Evolutionary conservation across 2,888 invertebrate genomes (phyloP).

Genomic region (Cyclophora punctaria): DNA sequence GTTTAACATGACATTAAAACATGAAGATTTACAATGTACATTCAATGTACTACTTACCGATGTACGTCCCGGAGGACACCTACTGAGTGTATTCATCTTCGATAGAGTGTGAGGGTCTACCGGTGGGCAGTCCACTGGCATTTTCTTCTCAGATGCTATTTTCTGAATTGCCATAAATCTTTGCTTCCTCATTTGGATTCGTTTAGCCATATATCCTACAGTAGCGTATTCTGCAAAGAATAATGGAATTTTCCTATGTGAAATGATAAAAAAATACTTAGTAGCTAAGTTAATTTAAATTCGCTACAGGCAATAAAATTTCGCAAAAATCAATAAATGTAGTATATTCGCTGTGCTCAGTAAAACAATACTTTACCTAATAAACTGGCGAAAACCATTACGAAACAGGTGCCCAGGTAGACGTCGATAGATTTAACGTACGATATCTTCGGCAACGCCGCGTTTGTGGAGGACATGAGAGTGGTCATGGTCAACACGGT

Average conservation of each 20-base stretch:
- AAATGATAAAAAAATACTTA: no score
- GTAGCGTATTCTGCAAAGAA: constrained; percentile 93
- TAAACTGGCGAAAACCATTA: constrained; percentile 98
- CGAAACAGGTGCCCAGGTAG: constrained; percentile 97
- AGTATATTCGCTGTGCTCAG: constrained; percentile 13
- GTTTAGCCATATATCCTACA: constrained; percentile 97
- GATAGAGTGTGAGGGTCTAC: constrained; percentile 81
- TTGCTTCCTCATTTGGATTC: constrained; percentile 97
- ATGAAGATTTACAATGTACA: constrained; percentile 4
- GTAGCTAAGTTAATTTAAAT: no score
- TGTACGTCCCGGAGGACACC: constrained; percentile 69
- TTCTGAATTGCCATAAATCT: constrained; percentile 92
- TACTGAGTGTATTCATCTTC: constrained; percentile 85
- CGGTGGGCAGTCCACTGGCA: constrained; percentile 84
- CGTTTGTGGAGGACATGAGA: constrained; percentile 96
- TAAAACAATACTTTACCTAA: constrained; percentile 79
- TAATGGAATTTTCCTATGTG: background rate
- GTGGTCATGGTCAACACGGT: constrained; percentile 99
- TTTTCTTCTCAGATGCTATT: constrained; percentile 93
- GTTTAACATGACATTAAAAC: constrained; percentile 15
- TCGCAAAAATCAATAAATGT: no score
- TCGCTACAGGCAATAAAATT: no score
- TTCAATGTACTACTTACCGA: constrained; percentile 45
- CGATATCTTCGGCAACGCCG: constrained; percentile 97
- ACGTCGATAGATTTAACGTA: constrained; percentile 99